phyloP scores from a whole-genome alignment of 2,113 vertebrate genomes.

The Pseudorectes ferrugineus region DNA sequence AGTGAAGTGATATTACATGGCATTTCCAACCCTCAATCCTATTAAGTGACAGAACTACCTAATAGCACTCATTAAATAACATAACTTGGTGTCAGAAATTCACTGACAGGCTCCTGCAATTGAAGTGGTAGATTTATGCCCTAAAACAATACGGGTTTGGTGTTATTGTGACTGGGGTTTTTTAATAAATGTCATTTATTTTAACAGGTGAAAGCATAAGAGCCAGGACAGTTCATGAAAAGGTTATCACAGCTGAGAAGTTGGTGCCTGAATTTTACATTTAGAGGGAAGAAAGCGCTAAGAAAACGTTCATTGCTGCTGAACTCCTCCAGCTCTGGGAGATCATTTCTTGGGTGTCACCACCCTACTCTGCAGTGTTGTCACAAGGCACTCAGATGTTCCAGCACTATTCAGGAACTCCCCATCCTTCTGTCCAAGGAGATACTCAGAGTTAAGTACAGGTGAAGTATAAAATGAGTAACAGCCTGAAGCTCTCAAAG shows the following conservation, averaged over 20 bases:
- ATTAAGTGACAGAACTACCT: slow-evolving; percentile 65
- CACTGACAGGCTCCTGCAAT: slow-evolving; percentile 10
- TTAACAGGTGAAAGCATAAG: slow-evolving; percentile 2
- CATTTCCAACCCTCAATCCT: slow-evolving; percentile 65
- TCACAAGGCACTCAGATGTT: neutral
- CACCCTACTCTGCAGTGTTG: neutral
- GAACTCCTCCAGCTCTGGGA: neutral
- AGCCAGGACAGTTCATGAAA: neutral
- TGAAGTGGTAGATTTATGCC: slow-evolving; percentile 29
- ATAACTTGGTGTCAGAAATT: slow-evolving; percentile 60
- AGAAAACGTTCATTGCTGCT: neutral
- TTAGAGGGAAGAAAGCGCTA: neutral
- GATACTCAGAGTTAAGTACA: neutral
- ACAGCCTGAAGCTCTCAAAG: neutral
- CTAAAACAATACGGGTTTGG: neutral
- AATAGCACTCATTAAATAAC: slow-evolving; percentile 66
- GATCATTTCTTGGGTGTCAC: neutral
- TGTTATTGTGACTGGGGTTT: neutral
- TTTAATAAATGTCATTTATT: slow-evolving; percentile 30
- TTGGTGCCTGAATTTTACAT: neutral
- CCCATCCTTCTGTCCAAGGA: neutral
- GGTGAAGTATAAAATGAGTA: neutral
- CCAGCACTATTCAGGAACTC: neutral
- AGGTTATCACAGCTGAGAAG: neutral
- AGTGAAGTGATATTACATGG: slow-evolving; percentile 66